Evolutionary conservation across 2,888 invertebrate genomes (phyloP).

Genomic region (Cloeon dipterum): DNA sequence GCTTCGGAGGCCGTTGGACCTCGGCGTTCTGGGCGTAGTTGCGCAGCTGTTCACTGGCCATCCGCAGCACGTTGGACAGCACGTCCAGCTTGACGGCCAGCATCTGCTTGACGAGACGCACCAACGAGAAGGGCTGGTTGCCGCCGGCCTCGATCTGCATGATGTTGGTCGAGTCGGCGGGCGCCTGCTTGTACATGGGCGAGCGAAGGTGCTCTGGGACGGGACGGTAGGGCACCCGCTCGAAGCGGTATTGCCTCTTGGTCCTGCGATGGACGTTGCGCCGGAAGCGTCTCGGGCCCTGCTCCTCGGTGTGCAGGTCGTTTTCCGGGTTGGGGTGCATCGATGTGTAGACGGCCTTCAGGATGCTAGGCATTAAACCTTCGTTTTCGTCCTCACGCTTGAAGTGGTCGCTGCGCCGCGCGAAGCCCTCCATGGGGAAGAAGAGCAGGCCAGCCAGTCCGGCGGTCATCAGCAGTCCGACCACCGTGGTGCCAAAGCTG

Average conservation of each 20-base stretch:
- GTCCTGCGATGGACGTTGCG: no score
- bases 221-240: no score
- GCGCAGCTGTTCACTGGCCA: not conserved
- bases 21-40: not conserved
- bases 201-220: no score
- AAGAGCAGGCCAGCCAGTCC: constrained; percentile 55
- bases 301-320: not conserved
- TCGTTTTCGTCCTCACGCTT: not conserved
- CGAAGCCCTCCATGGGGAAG: constrained; percentile 40
- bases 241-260: no score
- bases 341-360: not conserved
- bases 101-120: not conserved
- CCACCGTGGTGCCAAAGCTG: constrained; percentile 50
- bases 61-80: not conserved
- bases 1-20: not conserved
- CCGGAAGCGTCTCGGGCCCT: not conserved
- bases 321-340: not conserved
- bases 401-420: constrained; percentile 3
- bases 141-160: no score
- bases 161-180: no score
- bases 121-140: not conserved
- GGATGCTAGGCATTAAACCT: not conserved
- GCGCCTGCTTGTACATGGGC: no score
- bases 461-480: constrained; percentile 47
- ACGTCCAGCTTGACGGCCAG: not conserved